phyloP scores from a whole-genome alignment of 2,797 vertebrate genomes.

The Lycodopsis pacificus region DNA sequence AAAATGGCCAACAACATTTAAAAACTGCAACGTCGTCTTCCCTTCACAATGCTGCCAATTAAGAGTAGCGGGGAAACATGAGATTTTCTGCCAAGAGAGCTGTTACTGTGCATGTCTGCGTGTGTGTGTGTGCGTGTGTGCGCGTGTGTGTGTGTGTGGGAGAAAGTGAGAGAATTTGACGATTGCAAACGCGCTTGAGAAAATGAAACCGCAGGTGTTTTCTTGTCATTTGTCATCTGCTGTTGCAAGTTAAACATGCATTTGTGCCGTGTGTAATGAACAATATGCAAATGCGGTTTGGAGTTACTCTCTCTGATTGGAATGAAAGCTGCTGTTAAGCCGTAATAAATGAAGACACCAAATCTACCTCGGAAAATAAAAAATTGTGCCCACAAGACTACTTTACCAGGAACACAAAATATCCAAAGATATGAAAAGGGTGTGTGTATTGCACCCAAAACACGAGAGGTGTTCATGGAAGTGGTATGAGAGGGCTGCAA shows the following conservation, averaged over 20 bases:
- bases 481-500: not conserved
- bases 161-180: constrained; percentile 32
- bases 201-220: constrained; percentile 58
- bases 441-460: not conserved
- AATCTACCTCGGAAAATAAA: constrained; percentile 14
- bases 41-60: constrained; percentile 59
- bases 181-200: constrained; percentile 52
- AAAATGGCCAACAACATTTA: constrained; percentile 51
- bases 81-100: constrained; percentile 44
- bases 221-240: constrained; percentile 62
- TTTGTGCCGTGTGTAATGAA: constrained; percentile 61
- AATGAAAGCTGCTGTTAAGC: constrained; percentile 57
- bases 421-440: constrained; percentile 16
- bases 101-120: constrained; percentile 24
- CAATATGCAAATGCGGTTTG: constrained; percentile 62
- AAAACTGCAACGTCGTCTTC: constrained; percentile 47
- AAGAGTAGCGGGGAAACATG: constrained; percentile 51
- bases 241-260: constrained; percentile 58
- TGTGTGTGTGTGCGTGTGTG: not conserved
- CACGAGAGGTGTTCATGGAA: not conserved
- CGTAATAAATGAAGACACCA: constrained; percentile 49
- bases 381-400: constrained; percentile 1
- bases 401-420: not conserved
- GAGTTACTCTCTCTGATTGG: constrained; percentile 49
- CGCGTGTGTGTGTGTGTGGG: not conserved